Conservation (phyloP, 2,888 invertebrate species). For the Ceraclea dissimilis region DNA sequence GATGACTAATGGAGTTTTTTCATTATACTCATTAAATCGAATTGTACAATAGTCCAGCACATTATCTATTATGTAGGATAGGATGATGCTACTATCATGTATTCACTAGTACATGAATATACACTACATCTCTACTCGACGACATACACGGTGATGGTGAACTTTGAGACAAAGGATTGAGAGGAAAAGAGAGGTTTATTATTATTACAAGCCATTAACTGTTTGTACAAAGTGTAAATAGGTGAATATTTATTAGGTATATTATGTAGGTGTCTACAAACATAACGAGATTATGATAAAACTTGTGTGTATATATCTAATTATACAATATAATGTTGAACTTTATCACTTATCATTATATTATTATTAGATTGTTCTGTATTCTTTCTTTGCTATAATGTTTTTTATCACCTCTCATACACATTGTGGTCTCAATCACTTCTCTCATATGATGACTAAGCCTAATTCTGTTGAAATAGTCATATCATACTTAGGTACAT, state of each 20-base stretch:
- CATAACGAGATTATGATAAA: too few relatives aligned
- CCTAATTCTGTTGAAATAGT: too few relatives aligned
- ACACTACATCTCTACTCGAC: not conserved
- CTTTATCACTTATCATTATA: too few relatives aligned
- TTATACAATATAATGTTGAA: too few relatives aligned
- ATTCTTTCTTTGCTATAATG: too few relatives aligned
- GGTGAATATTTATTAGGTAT: not conserved
- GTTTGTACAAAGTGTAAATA: not conserved
- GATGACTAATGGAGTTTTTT: conserved; percentile 44
- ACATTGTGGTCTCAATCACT: too few relatives aligned
- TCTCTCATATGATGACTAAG: too few relatives aligned
- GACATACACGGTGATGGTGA: conserved; percentile 5
- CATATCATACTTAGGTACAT: too few relatives aligned
- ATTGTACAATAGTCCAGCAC: conserved; percentile 4
- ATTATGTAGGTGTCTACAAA: too few relatives aligned
- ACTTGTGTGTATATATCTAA: too few relatives aligned
- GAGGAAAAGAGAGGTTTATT: not conserved
- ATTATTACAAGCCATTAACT: not conserved
- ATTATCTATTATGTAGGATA: conserved; percentile 6
- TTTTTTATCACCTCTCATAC: too few relatives aligned
- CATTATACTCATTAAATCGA: conserved; percentile 14
- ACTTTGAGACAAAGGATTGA: conserved; percentile 23
- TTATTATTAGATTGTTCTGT: too few relatives aligned
- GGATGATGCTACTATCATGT: not conserved
- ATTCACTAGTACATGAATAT: not conserved